phyloP scores from a whole-genome alignment of 2,113 vertebrate genomes.

The Nannobrachium achirus region DNA sequence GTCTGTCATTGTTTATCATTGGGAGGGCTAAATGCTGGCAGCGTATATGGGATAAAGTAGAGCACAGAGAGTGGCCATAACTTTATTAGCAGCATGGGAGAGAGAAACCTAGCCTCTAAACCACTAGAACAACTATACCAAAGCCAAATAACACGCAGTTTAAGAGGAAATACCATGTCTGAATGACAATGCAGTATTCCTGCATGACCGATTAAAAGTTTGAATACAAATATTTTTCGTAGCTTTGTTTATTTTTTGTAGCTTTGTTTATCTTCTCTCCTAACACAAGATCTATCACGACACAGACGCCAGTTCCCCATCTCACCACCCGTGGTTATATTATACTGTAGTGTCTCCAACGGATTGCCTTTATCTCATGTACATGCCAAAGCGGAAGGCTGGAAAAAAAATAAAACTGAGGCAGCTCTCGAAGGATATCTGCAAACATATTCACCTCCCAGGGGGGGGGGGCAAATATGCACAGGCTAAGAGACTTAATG shows the following conservation, averaged over 20 bases:
- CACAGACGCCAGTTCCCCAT: too few relatives aligned
- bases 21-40: slow-evolving; percentile 51
- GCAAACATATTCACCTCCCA: slow-evolving; percentile 46
- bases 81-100: slow-evolving; percentile 45
- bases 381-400: background rate
- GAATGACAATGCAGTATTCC: too few relatives aligned
- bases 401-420: background rate
- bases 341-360: too few relatives aligned
- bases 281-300: too few relatives aligned
- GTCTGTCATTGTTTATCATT: slow-evolving; percentile 55
- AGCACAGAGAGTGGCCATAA: slow-evolving; percentile 36
- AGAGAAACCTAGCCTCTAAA: slow-evolving; percentile 29
- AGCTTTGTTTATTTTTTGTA: too few relatives aligned
- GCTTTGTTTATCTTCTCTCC: too few relatives aligned
- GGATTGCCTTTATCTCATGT: background rate
- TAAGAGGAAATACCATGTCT: too few relatives aligned
- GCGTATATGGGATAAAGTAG: slow-evolving; percentile 37
- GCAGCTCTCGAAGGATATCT: slow-evolving; percentile 42
- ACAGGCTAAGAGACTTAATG: slow-evolving; percentile 38
- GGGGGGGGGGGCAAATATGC: slow-evolving; percentile 47
- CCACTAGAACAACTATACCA: slow-evolving; percentile 14
- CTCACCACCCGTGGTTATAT: too few relatives aligned
- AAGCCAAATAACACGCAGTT: slow-evolving; percentile 27
- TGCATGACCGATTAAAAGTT: too few relatives aligned
- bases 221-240: too few relatives aligned